Percentiles rank a stretch among this genome's conserved stretches.
Conservation (phyloP, 2,888 invertebrate genomes). For the Tetranychus piercei region DNA sequence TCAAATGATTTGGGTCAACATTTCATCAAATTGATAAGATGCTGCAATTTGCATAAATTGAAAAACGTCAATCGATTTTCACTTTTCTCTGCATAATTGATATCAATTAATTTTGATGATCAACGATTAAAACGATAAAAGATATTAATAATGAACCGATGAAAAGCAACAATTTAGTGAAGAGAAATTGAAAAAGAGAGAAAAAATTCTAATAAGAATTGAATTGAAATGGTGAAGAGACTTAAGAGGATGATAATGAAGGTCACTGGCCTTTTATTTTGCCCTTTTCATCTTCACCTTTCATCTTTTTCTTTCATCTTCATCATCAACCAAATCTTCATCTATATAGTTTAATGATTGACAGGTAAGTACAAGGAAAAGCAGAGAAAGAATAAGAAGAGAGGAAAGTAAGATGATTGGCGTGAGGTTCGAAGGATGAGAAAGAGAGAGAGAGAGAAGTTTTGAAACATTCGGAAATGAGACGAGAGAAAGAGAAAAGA, state of each 20-base stretch:
- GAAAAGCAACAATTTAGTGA: no score
- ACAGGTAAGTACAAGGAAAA: background rate
- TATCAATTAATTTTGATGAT: no score
- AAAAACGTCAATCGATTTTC: no score
- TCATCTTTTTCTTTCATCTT: slow-evolving; percentile 11
- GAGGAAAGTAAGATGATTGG: slow-evolving; percentile 10
- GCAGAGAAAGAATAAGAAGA: background rate
- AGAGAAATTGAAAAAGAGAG: background rate
- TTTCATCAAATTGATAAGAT: no score
- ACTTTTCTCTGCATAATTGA: no score
- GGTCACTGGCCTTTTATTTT: background rate
- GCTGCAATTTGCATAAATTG: no score
- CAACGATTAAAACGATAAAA: no score
- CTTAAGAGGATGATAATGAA: background rate
- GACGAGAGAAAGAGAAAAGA: background rate
- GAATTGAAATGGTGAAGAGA: background rate
- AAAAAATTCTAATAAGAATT: background rate
- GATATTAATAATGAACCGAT: background rate
- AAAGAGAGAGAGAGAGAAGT: slow-evolving; percentile 6
- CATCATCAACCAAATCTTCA: background rate
- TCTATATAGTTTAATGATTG: background rate
- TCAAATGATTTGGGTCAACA: no score
- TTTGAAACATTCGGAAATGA: background rate
- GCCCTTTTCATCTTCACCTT: background rate
- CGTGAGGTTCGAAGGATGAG: slow-evolving; percentile 8